These are phyloP conservation scores for Sebastes minor DNA, from an alignment of 2,797 vertebrate genomes.

Conservation along the genomic window DNA sequence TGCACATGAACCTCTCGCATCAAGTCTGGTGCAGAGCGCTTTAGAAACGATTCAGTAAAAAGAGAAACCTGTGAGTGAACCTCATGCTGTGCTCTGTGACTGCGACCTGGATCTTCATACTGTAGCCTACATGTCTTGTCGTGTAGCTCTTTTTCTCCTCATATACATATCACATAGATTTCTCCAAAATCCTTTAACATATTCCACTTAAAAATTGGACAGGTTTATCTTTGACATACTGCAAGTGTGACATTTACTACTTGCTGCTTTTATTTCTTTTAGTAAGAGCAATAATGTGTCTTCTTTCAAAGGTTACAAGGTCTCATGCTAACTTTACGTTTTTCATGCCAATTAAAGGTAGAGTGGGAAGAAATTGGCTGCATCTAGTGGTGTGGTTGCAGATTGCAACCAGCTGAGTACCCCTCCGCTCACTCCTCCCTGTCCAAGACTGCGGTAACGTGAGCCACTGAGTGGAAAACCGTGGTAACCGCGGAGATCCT, in stretches of 20 bases:
- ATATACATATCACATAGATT: conserved; percentile 1
- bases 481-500: too few relatives aligned
- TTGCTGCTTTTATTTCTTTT: not conserved
- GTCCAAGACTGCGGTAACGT: too few relatives aligned
- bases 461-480: too few relatives aligned
- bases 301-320: not conserved
- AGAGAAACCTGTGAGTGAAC: not conserved
- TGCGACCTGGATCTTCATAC: not conserved
- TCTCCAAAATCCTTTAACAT: not conserved
- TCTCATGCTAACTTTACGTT: not conserved
- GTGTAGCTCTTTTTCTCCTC: not conserved
- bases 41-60: not conserved
- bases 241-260: not conserved
- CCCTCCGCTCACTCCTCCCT: too few relatives aligned
- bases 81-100: not conserved
- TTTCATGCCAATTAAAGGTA: not conserved
- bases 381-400: too few relatives aligned
- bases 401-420: too few relatives aligned
- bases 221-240: not conserved
- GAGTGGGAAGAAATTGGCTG: too few relatives aligned
- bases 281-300: not conserved
- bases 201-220: not conserved
- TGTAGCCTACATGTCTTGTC: not conserved
- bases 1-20: not conserved
- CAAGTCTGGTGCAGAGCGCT: not conserved